Base-by-base conservation (phyloP, 92 coral and sea anemone genomes). In the Palythoa grandiflora region DNA sequence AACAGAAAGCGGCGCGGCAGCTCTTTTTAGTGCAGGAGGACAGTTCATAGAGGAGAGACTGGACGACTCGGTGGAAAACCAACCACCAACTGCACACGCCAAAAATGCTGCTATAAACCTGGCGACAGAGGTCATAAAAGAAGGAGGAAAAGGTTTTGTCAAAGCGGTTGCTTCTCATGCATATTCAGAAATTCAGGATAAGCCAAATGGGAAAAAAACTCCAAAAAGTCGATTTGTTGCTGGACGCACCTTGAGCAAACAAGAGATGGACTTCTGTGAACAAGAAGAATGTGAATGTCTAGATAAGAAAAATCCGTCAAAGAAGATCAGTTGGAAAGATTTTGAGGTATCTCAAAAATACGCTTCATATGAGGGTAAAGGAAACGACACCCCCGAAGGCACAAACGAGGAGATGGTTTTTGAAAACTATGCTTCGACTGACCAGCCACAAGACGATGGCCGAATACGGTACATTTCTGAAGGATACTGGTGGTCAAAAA, bases 11-110 rank as follows among this genome's bases (percentile, higher is more conserved):
- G 85, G 84, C 7, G 70, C 66, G 44, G 72, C 55, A 75, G 61
- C 88, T 11, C 53, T 80, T 7, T n/a, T 79, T 55, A 68, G 66
- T 9, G 50, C 88, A 3, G 71, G 70, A 19, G 28, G 75, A 47
- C 80, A 85, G 38, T 73, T 89, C 77, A 0, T 68, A 7, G 92
- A 92, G 63, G 94, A 92, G 57, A 86, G 94, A 1, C 21, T 89
- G 38, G 90, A 92, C 51, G 90, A 92, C 61, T 71, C 89, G 5
- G 72, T 79, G 53, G 90, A 92, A 57, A 89, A 92, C 47, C 92
- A 66, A 85, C 83, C 78, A 17, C 92, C 84, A 2, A 16, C 5
- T 28, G 71, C 84, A 1, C 94, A 91, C 78, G n/a, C 61, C 8
- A 38, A 3, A 37, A 19, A 38, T 1, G 94, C 83, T 48, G 44